A percentile compares a stretch with the other conserved stretches of the same genome.
Conservation (phyloP, 2,888 invertebrate species). For the Andrena bucephala region DNA sequence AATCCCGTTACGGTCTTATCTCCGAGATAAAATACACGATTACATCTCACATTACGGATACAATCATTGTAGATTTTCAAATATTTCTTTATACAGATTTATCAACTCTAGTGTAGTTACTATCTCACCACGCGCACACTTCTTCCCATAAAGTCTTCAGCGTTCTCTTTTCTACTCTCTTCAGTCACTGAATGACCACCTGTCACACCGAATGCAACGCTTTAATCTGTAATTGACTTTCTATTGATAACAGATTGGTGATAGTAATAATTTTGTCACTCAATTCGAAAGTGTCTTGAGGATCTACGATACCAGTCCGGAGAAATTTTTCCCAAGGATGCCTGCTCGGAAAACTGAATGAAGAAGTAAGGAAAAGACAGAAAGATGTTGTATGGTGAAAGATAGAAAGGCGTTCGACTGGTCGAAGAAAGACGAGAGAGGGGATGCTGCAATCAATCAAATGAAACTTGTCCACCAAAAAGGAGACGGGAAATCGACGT, state of each 20-base stretch:
- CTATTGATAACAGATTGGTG: no score
- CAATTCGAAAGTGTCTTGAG: no score
- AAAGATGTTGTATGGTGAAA: constrained; percentile 26
- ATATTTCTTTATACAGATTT: not conserved
- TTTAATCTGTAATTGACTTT: no score
- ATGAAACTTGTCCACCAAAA: constrained; percentile 42
- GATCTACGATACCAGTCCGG: no score
- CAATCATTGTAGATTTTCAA: constrained; percentile 21
- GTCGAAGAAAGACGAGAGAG: constrained; percentile 25
- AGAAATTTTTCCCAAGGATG: not conserved
- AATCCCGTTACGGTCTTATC: constrained; percentile 12
- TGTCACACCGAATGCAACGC: no score
- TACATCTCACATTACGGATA: constrained; percentile 14
- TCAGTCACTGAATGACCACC: no score
- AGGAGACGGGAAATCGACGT: constrained; percentile 41
- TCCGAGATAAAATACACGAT: constrained; percentile 11
- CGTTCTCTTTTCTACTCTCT: no score
- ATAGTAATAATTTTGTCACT: no score
- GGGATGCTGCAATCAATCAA: constrained; percentile 49
- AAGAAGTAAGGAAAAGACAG: constrained; percentile 6
- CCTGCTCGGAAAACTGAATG: constrained; percentile 11
- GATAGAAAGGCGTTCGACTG: constrained; percentile 5
- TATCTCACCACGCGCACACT: no score
- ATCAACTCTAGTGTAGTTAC: no score
- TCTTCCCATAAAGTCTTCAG: no score